A percentile compares a stretch with the other conserved stretches of the same genome.
These are phyloP conservation scores for Zoanthus sociatus DNA, from an alignment of 92 coral and sea anemone genomes.

Conservation along the genomic window DNA sequence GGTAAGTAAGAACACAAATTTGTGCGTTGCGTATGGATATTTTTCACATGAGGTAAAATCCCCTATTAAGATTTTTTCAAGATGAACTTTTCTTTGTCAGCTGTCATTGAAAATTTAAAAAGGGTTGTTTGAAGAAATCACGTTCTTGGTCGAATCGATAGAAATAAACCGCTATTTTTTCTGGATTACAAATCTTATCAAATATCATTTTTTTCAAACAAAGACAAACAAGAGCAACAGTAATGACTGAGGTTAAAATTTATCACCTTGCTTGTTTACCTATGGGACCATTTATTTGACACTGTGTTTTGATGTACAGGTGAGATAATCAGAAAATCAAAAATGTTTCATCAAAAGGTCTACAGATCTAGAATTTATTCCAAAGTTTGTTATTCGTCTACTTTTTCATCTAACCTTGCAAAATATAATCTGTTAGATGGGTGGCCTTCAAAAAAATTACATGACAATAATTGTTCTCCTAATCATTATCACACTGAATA, in stretches of 20 bases:
- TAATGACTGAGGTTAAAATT: not conserved
- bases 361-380: not conserved
- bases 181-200: not conserved
- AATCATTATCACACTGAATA: slow-evolving; percentile 27
- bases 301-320: not conserved
- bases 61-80: not conserved
- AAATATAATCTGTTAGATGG: slow-evolving; percentile 28
- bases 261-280: not conserved
- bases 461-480: slow-evolving; percentile 17
- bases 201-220: not conserved
- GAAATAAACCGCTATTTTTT: not conserved
- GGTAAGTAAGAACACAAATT: not conserved
- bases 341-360: slow-evolving; percentile 2
- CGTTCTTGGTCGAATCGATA: not conserved
- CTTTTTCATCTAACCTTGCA: slow-evolving; percentile 31
- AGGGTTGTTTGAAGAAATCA: not conserved
- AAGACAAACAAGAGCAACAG: not conserved
- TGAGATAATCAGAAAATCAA: not conserved
- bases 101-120: not conserved
- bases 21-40: not conserved
- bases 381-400: not conserved
- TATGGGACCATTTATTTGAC: not conserved
- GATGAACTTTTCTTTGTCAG: not conserved
- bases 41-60: not conserved
- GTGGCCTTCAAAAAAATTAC: slow-evolving; percentile 32